A percentile compares a stretch with the other conserved stretches of the same genome.
Evolutionary conservation across 2,888 invertebrate genomes (phyloP).

Genomic region (Ischnus inquisitorius): DNA sequence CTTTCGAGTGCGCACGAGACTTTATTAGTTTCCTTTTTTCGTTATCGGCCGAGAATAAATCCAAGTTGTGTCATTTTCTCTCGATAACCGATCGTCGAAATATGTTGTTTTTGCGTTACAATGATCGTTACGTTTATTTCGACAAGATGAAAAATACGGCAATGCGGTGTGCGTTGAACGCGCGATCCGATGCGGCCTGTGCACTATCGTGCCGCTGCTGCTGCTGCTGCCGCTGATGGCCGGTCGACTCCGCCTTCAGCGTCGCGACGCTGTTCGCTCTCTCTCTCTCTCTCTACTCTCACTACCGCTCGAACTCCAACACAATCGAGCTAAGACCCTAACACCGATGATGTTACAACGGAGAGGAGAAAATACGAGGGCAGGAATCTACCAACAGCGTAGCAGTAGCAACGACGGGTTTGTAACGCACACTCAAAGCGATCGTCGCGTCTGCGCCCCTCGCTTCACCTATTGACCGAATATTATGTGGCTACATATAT

Average conservation of each 20-base stretch:
- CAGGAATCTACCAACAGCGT: conserved; percentile 1
- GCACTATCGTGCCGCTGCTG: conserved; percentile 71
- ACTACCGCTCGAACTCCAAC: background rate
- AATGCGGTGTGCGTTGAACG: conserved; percentile 78
- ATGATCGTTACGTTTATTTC: background rate
- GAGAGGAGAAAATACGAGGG: background rate
- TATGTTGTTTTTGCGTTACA: background rate
- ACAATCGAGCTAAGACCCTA: background rate
- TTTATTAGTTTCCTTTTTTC: conserved; percentile 1
- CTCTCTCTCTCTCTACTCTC: conserved; percentile 1
- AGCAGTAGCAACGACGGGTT: conserved; percentile 64
- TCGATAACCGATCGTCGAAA: background rate
- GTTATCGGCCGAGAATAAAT: background rate
- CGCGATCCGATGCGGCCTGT: conserved; percentile 71
- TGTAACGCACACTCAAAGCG: conserved; percentile 72
- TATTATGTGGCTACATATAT: conserved; percentile 71
- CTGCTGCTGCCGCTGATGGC: conserved; percentile 32
- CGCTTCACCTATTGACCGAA: conserved; percentile 84
- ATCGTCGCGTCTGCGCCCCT: conserved; percentile 82
- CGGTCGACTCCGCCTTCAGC: conserved; percentile 30
- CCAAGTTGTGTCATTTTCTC: background rate
- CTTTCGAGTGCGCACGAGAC: conserved; percentile 39
- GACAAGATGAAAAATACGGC: conserved; percentile 75
- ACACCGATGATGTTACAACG: background rate
- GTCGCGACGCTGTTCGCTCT: conserved; percentile 38